These are phyloP conservation scores for Pemphredon lugubris DNA, from an alignment of 2,888 invertebrate genomes.

Conservation along the genomic window DNA sequence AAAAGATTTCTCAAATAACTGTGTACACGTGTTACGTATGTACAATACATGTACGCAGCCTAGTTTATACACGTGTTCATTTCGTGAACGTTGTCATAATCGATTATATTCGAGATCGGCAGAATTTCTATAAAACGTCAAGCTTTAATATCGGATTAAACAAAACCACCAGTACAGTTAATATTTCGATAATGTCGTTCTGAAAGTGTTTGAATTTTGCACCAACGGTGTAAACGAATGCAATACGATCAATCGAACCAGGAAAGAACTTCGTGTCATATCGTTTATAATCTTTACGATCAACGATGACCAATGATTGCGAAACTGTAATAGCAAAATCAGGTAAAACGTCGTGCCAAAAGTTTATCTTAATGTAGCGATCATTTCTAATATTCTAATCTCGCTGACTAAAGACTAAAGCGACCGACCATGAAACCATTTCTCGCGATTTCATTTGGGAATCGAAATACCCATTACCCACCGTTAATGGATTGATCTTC, in stretches of 20 bases:
- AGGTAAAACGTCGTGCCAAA: slow-evolving; percentile 53
- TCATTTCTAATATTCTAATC: too few relatives aligned
- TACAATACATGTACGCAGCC: slow-evolving; percentile 61
- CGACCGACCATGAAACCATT: neutral
- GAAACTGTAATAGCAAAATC: slow-evolving; percentile 64
- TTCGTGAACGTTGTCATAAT: neutral
- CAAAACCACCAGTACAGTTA: too few relatives aligned
- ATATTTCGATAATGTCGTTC: too few relatives aligned
- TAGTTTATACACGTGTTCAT: neutral
- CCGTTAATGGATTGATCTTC: neutral
- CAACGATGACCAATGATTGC: slow-evolving; percentile 60
- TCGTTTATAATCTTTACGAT: slow-evolving; percentile 5
- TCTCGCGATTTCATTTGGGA: neutral
- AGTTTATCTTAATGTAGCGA: too few relatives aligned
- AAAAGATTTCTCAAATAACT: too few relatives aligned
- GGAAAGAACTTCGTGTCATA: slow-evolving; percentile 1
- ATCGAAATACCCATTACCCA: neutral
- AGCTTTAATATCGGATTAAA: too few relatives aligned
- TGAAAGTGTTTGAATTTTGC: too few relatives aligned
- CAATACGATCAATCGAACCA: neutral
- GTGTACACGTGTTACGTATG: too few relatives aligned
- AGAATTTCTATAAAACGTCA: too few relatives aligned
- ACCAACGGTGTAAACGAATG: too few relatives aligned
- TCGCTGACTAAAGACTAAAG: too few relatives aligned
- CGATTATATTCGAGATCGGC: too few relatives aligned